Conservation (phyloP, 2,113 vertebrate genomes). For the Trochalopteron elliotii region DNA sequence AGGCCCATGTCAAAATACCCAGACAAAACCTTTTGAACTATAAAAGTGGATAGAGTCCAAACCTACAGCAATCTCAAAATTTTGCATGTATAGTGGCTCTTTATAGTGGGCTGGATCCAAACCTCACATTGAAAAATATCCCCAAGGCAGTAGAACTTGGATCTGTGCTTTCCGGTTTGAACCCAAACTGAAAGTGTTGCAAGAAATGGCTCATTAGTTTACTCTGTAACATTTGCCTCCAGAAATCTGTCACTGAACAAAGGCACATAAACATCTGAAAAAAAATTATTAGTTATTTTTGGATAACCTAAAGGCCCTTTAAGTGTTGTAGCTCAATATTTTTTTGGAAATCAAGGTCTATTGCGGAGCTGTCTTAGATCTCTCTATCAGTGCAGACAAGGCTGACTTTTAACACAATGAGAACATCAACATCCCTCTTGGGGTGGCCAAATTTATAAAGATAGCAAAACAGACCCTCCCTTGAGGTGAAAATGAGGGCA, state of each 20-base stretch:
- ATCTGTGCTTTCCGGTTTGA: constrained; percentile 46
- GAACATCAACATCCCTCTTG: not conserved
- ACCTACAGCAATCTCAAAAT: constrained; percentile 20
- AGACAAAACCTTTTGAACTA: constrained; percentile 50
- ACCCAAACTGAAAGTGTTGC: constrained; percentile 34
- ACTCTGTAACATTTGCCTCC: not conserved
- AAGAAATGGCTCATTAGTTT: constrained; percentile 51
- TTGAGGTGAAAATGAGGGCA: not conserved
- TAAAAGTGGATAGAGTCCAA: constrained; percentile 42
- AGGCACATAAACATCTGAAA: not conserved
- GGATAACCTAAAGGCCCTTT: constrained; percentile 13
- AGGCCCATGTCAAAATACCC: not conserved
- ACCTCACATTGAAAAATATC: constrained; percentile 44
- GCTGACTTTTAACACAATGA: not conserved
- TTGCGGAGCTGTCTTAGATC: not conserved
- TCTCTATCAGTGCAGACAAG: not conserved
- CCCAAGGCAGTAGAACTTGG: constrained; percentile 38
- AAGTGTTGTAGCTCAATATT: not conserved
- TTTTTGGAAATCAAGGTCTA: constrained; percentile 3
- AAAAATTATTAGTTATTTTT: constrained; percentile 35
- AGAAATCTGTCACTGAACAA: constrained; percentile 46
- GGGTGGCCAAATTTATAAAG: not conserved
- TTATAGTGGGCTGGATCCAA: constrained; percentile 39
- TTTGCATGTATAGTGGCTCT: constrained; percentile 23
- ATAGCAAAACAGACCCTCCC: not conserved